phyloP scores from a whole-genome alignment of 23 tunicate species.

The Phallusia fumigata region DNA sequence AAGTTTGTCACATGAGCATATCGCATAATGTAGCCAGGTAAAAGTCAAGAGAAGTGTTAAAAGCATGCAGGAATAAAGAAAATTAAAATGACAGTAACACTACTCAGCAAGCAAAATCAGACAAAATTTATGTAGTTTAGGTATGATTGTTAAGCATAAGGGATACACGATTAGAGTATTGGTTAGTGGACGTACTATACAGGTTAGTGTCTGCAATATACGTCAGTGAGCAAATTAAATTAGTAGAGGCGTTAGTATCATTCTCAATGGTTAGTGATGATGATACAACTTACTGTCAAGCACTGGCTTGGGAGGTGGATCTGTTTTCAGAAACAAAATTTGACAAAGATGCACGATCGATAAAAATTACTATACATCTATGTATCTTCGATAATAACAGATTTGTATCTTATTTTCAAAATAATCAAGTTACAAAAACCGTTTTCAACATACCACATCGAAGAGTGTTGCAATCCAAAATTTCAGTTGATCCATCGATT shows the following conservation, averaged over 20 bases:
- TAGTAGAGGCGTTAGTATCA: background rate
- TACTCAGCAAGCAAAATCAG: too few species aligned
- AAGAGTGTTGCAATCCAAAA: slow-evolving; percentile 4
- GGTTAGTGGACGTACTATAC: too few species aligned
- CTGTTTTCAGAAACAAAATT: background rate
- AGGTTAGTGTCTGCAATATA: too few species aligned
- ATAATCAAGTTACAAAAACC: background rate
- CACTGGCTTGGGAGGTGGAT: background rate
- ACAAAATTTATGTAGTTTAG: too few species aligned
- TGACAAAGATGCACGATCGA: background rate
- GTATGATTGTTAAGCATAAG: too few species aligned
- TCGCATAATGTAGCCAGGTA: too few species aligned
- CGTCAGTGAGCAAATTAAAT: too few species aligned
- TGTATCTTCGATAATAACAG: background rate
- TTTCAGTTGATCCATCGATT: background rate
- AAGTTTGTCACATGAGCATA: too few species aligned
- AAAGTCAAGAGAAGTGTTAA: background rate
- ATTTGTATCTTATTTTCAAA: too few species aligned
- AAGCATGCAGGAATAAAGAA: slow-evolving; percentile 6
- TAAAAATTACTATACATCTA: background rate
- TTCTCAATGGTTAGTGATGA: background rate
- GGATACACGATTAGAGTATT: too few species aligned
- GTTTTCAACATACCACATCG: background rate
- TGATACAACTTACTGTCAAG: background rate
- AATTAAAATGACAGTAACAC: too few species aligned